Conservation (phyloP, 2,113 vertebrate species). For the Aegithalos caudatus region DNA sequence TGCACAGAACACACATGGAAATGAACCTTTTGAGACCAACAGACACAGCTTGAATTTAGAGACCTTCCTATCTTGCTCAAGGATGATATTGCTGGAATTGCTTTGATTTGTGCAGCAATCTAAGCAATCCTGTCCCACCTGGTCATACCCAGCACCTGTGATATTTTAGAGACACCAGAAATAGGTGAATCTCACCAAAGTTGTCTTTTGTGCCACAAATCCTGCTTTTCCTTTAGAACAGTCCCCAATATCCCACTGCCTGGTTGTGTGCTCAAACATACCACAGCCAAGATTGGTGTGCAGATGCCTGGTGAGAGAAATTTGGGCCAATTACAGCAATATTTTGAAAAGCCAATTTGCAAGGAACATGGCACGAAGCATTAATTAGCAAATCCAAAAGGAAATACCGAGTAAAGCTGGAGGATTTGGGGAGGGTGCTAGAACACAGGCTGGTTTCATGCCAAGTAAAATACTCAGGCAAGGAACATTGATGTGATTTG, state of each 20-base stretch:
- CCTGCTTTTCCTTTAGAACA: not conserved
- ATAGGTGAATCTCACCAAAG: not conserved
- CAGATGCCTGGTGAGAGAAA: not conserved
- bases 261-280: not conserved
- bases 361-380: not conserved
- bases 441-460: not conserved
- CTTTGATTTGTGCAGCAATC: not conserved
- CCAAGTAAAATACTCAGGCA: not conserved
- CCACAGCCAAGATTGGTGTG: not conserved
- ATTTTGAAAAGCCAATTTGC: not conserved
- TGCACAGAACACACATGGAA: not conserved
- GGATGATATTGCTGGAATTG: not conserved
- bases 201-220: not conserved
- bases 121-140: not conserved
- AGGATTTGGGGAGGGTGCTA: not conserved
- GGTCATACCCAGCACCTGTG: not conserved
- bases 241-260: fast-evolving
- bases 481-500: not conserved
- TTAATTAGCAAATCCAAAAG: not conserved
- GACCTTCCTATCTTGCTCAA: not conserved
- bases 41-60: not conserved
- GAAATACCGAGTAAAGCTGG: not conserved
- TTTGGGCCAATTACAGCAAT: not conserved
- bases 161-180: not conserved
- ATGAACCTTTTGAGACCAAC: not conserved